A percentile compares a stretch with the other conserved stretches of the same genome.
These are phyloP conservation scores for Myiotriccus ornatus DNA, from an alignment of 2,797 vertebrate genomes.

Conservation along the genomic window DNA sequence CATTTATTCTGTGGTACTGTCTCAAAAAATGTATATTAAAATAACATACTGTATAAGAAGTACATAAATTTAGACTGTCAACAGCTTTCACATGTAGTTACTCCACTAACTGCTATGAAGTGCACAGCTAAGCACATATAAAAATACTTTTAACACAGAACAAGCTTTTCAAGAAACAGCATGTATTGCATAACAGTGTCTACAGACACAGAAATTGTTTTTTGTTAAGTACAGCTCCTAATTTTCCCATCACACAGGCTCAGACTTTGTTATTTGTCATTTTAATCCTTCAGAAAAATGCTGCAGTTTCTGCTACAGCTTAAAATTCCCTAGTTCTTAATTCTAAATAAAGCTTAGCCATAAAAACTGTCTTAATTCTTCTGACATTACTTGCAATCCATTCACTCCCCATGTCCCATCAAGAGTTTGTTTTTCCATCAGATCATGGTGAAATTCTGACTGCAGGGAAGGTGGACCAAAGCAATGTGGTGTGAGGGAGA, in stretches of 20 bases:
- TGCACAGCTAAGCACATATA: not conserved
- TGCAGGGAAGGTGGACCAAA: not conserved
- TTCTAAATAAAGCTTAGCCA: not conserved
- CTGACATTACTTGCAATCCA: not conserved
- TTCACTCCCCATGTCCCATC: not conserved
- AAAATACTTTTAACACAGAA: not conserved
- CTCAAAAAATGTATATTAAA: not conserved
- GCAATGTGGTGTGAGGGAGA: not conserved
- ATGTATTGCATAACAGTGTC: not conserved
- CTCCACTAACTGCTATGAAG: not conserved
- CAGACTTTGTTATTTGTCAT: not conserved
- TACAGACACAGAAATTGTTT: not conserved
- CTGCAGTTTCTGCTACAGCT: not conserved
- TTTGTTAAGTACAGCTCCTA: not conserved
- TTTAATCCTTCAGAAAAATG: not conserved
- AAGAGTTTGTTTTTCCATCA: not conserved
- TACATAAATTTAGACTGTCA: not conserved
- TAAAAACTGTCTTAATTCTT: not conserved
- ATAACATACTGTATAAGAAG: not conserved
- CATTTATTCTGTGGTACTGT: not conserved
- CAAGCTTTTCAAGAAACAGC: not conserved
- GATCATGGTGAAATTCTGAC: not conserved
- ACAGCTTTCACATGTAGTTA: not conserved
- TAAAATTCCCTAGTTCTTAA: conserved; percentile 22
- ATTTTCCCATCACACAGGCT: not conserved